Base-by-base conservation (phyloP, 35 echinoderm and acorn worm genomes). In the Diadema setosum region DNA sequence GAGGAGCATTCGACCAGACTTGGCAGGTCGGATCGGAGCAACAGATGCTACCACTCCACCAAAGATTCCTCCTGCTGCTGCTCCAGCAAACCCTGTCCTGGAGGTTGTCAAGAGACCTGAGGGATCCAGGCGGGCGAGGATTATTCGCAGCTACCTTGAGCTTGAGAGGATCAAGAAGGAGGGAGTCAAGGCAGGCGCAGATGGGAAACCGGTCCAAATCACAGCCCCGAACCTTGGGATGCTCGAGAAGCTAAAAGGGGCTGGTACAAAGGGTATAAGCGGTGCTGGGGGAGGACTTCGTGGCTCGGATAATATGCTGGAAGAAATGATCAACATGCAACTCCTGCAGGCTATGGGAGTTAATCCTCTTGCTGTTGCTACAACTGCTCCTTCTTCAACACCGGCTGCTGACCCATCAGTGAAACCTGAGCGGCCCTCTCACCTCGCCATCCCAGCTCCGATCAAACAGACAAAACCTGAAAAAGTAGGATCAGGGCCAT, bases 191-290 rank as follows among this genome's bases (percentile, higher is more conserved):
- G n/a, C 9, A 9, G 27, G 30, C 30, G 20, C 40, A 14, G 73
- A 78, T 44, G 73, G 73, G 8, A 78, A 78, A 20, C 73, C 73
- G 17, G 44, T 78, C 40, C 73, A 78, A 36, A 78, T 78, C 73
- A 44, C 9, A 2, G 73, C 40, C 24, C 73, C 73, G 8, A 78
- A 41, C 73, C 24, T 78, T 33, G 8, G 9, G 6, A 43, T 42
- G 73, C 24, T 42, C 14, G 48, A n/a, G n/a, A 52, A 52, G 48
- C n/a, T 52, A n/a, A 52, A 52, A 52, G 67, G 67, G 39, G 29
- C 73, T 25, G 40, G 40, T 26, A 67, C 37, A 34, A 67, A 67
- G 63, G 63, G 63, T 27, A 27, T 60, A 8, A 60, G 17, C 30
- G 57, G 57, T 11, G 73, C 73, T 39, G 73, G 73, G 39, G 73